phyloP scores from a whole-genome alignment of 2,113 vertebrate species.

The Thalassoma bifasciatum region DNA sequence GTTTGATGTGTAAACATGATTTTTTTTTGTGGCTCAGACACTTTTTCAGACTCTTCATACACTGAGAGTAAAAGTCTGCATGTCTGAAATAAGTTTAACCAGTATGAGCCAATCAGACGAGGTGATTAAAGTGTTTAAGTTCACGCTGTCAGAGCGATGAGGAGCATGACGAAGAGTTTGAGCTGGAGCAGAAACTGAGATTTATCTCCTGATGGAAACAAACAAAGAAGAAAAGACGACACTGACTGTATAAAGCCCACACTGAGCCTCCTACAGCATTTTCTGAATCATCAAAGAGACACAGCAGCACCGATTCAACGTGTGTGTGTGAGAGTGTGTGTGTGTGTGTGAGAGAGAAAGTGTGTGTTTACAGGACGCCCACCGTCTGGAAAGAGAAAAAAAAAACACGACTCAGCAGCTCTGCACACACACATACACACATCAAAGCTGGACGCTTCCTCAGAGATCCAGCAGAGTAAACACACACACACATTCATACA shows the following conservation, averaged over 20 bases:
- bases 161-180: constrained; percentile 3
- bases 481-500: background rate
- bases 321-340: constrained; percentile 32
- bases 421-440: constrained; percentile 56
- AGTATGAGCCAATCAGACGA: background rate
- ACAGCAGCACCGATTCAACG: background rate
- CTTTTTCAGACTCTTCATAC: background rate
- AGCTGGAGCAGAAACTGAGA: constrained; percentile 17
- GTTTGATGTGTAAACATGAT: background rate
- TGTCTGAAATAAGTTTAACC: background rate
- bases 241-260: background rate
- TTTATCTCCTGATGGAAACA: constrained; percentile 8
- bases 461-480: constrained; percentile 27
- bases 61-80: background rate
- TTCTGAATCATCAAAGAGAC: constrained; percentile 31
- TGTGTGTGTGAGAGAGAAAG: too few species aligned
- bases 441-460: constrained; percentile 44
- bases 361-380: constrained; percentile 31
- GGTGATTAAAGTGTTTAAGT: background rate
- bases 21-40: too few species aligned
- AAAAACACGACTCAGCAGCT: constrained; percentile 35
- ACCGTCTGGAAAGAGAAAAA: constrained; percentile 37
- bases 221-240: background rate
- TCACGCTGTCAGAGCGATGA: background rate
- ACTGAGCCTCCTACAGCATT: constrained; percentile 1